Evolutionary conservation across 2,113 vertebrate genomes (phyloP).

Genomic region (Toxostoma redivivum): DNA sequence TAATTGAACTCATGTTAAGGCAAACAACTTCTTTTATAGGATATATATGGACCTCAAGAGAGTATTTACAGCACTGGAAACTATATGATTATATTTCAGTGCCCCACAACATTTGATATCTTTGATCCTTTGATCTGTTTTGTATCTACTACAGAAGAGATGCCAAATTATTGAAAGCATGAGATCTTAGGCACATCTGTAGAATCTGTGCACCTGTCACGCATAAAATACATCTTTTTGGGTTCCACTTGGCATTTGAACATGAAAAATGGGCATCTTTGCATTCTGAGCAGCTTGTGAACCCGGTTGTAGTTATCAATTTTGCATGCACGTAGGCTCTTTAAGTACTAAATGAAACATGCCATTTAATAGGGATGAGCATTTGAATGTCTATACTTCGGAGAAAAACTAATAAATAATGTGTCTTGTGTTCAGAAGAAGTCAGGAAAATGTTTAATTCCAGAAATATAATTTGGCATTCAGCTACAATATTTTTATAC

Average conservation of each 20-base stretch:
- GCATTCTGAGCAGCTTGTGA: neutral
- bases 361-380: neutral
- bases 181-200: neutral
- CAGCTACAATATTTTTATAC: neutral
- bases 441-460: neutral
- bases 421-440: neutral
- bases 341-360: neutral
- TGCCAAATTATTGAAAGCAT: slow-evolving; percentile 15
- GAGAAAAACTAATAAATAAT: slow-evolving; percentile 1
- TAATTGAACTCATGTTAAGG: neutral
- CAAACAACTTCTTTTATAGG: neutral
- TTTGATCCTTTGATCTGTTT: slow-evolving; percentile 41
- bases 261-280: slow-evolving; percentile 3
- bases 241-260: neutral
- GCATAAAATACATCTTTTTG: slow-evolving; percentile 2
- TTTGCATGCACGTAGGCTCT: neutral
- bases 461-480: neutral
- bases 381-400: neutral
- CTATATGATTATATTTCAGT: neutral
- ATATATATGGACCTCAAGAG: neutral
- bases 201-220: slow-evolving; percentile 3
- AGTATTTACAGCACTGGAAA: slow-evolving; percentile 21
- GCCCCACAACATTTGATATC: neutral
- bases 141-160: neutral
- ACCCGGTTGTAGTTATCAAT: neutral